Percentiles rank a stretch among this genome's conserved stretches.
Conservation (phyloP, 2,888 invertebrate genomes). For the Mellilla xanthometata region DNA sequence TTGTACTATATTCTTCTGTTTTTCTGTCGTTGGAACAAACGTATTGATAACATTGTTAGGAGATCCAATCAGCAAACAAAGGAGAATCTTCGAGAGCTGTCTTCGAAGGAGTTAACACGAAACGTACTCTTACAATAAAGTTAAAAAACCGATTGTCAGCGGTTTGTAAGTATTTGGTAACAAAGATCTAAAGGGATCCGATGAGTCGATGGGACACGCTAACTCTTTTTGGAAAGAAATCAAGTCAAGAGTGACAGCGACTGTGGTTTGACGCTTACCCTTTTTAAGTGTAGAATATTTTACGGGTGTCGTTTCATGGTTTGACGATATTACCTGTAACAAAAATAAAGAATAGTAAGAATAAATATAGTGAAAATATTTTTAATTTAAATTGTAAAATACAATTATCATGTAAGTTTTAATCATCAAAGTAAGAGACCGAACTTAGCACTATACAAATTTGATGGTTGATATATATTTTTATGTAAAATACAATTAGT, state of each 20-base stretch:
- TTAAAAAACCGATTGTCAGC: conserved; percentile 54
- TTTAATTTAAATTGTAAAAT: no score
- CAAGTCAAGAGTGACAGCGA: conserved; percentile 29
- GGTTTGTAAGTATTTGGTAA: conserved; percentile 59
- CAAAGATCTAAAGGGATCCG: conserved; percentile 62
- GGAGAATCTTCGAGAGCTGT: conserved; percentile 10
- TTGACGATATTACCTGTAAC: conserved; percentile 18
- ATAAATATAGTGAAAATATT: background rate
- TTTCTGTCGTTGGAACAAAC: no score
- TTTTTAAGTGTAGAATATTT: background rate
- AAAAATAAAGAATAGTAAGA: background rate
- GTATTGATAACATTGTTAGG: no score
- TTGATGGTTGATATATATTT: no score
- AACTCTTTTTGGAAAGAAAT: conserved; percentile 36
- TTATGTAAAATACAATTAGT: no score
- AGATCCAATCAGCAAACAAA: no score
- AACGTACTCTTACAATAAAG: conserved; percentile 50
- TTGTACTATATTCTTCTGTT: no score
- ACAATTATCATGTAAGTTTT: no score
- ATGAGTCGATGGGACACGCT: conserved; percentile 52
- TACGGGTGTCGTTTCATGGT: background rate
- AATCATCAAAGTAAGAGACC: no score
- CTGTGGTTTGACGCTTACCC: conserved; percentile 2
- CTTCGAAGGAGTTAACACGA: conserved; percentile 44
- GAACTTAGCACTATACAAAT: no score